A percentile compares a stretch with the other conserved stretches of the same genome.
These are phyloP conservation scores for Carpatolechia fugitivella DNA, from an alignment of 2,888 invertebrate genomes.

Conservation along the genomic window DNA sequence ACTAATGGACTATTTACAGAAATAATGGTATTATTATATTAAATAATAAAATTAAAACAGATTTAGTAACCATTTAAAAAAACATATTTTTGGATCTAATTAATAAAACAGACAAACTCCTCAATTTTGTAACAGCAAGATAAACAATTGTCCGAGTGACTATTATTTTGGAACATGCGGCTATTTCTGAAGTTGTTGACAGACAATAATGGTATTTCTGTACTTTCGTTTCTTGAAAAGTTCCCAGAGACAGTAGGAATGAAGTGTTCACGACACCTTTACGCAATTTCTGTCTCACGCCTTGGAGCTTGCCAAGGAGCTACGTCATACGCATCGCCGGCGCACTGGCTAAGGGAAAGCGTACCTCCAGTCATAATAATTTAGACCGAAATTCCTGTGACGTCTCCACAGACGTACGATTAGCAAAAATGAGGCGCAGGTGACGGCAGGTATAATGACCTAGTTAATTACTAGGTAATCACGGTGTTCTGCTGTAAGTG, in stretches of 20 bases:
- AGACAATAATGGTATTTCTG: slow-evolving; percentile 65
- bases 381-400: slow-evolving; percentile 50
- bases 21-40: slow-evolving; percentile 12
- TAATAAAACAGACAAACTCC: background rate
- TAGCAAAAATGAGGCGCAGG: slow-evolving; percentile 28
- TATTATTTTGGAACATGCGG: slow-evolving; percentile 40
- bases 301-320: slow-evolving; percentile 63
- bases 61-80: background rate
- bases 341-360: slow-evolving; percentile 51
- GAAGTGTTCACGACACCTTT: slow-evolving; percentile 71
- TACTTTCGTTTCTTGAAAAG: slow-evolving; percentile 60
- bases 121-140: slow-evolving; percentile 2
- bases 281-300: slow-evolving; percentile 73
- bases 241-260: slow-evolving; percentile 57
- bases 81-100: background rate
- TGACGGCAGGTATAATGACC: slow-evolving; percentile 55
- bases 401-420: background rate
- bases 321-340: slow-evolving; percentile 58
- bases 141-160: slow-evolving; percentile 16
- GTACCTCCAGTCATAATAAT: slow-evolving; percentile 45
- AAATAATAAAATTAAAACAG: background rate
- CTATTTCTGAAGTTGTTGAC: slow-evolving; percentile 59
- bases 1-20: slow-evolving; percentile 10
- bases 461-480: slow-evolving; percentile 39
- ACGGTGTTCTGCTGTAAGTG: slow-evolving; percentile 11